Evolutionary conservation across 2,888 invertebrate species (phyloP).

Genomic region (Anaspis maculata): DNA sequence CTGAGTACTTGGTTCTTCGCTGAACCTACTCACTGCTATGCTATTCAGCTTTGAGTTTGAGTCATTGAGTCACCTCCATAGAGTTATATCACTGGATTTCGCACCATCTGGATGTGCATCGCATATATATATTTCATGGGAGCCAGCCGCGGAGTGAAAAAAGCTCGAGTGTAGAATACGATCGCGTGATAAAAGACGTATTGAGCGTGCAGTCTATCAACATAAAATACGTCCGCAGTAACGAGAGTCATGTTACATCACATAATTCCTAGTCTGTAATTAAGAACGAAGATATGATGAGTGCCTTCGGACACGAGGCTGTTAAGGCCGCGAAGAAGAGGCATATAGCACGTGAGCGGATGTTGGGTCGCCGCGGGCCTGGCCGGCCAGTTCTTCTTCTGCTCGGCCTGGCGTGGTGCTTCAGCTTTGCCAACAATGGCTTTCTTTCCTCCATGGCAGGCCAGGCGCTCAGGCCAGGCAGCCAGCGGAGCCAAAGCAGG

Average conservation of each 20-base stretch:
- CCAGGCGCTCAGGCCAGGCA: neutral
- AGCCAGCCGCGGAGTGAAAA: too few species aligned
- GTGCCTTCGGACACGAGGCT: constrained; percentile 22
- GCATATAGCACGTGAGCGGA: constrained; percentile 34
- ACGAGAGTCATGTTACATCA: constrained; percentile 35
- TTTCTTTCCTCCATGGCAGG: constrained; percentile 8
- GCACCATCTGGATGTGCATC: too few species aligned
- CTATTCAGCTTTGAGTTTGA: too few species aligned
- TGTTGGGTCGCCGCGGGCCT: constrained; percentile 21
- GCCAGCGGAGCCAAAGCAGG: constrained; percentile 14
- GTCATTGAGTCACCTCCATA: too few species aligned
- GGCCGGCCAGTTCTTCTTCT: constrained; percentile 13
- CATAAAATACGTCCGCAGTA: constrained; percentile 33
- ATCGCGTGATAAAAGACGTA: constrained; percentile 18
- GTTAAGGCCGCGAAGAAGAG: constrained; percentile 13
- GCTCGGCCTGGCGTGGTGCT: too few species aligned
- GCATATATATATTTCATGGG: too few species aligned
- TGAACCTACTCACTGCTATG: too few species aligned
- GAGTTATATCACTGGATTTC: too few species aligned
- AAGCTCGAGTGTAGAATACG: too few species aligned
- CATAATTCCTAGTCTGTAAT: constrained; percentile 37
- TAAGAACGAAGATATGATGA: constrained; percentile 30
- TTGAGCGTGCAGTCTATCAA: constrained; percentile 28
- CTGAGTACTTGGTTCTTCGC: too few species aligned
- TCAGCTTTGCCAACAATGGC: too few species aligned